Evolutionary conservation across 2,113 vertebrate genomes (phyloP), one percentile per base, ranked within the genome.

Genomic region (Ancistrus triradiatus): DNA sequence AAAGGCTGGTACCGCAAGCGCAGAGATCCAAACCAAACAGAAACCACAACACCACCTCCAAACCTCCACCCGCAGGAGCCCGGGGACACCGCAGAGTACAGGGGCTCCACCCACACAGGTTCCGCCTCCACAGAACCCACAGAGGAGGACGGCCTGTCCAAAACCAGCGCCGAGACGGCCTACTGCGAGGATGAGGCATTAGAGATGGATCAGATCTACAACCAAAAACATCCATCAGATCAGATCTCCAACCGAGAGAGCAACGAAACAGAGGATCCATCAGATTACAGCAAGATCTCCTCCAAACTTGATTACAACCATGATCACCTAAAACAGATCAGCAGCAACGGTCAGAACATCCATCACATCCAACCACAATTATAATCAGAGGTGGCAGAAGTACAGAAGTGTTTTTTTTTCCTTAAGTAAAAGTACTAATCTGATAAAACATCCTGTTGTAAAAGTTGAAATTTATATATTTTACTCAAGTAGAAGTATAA

Each of bases 1-100:
- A 59, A 68, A 69, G 68, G 70, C n/a, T 56, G 55, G 48, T n/a
- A 13, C 10, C 6, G 47, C 9, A 53, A 55, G 58, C 66, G 64
- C 62, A 71, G 18, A 19, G 68, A 71, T 47, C 60, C 69, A 28
- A n/a, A 44, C 37, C 49, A n/a, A n/a, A 51, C 48, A 38, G 42
- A 10, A 13, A 60, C 48, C 9, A 43, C 48, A 17, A 27, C 27
- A 31, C 7, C 27, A 31, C 3, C 27, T 3, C 27, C 3, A 7
- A 31, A 31, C 27, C 7, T 7, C 7, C 27, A 31, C 3, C 3
- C 27, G 3, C 27, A 31, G 7, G 27, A 31, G 27, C 27, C 27
- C 7, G 27, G 7, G 27, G 27, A 31, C 3, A 31, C 27, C 27
- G 7, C 27, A 7, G 27, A 31, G 27, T 7, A 31, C n/a, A 25